Base-by-base conservation (phyloP, 2,797 vertebrate genomes). In the Fistularia tabacaria region DNA sequence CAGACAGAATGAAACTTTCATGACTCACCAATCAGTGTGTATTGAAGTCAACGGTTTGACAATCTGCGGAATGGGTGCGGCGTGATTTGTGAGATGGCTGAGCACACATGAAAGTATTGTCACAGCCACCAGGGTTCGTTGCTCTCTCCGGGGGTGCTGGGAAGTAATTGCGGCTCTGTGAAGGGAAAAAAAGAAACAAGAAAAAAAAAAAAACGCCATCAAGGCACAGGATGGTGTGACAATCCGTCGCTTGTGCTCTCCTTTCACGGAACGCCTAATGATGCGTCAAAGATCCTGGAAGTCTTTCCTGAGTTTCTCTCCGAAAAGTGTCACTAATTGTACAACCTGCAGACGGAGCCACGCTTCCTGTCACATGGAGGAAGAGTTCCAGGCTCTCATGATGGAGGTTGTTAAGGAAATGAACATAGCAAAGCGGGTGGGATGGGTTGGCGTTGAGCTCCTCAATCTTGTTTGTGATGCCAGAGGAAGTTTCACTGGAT, bases 201-300 rank as follows among this genome's bases (percentile, higher is more conserved):
- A 25, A 25, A 25, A 8, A 40, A 8, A 40, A 10, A 40, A 40
- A 40, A 40, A 40, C 10, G 39, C 39, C 10, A 36, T 10, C 49
- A 38, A 15, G 59, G 36, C 47, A 46, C 8, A 38, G 36, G 13
- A 37, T 15, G 37, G 8, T 53, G 39, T 53, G 36, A 37, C 43
- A 60, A 51, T 58, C 36, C 45, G 54, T 39, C 45, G 38, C 14
- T 44, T 25, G 25, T 25, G 25, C 25, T 25, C 37, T 51, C 48
- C 44, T 69, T 51, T 62, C 58, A 65, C 25, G 43, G 47, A 53
- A 25, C 54, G 55, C 37, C 53, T 73, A 58, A 64, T 59, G 66
- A 51, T 12, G 50, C 0, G 12, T 69, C 66, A 60, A 46, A 51
- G 6, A 54, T 38, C 6, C 13, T 25, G n/a, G 36, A 49, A 67